These are phyloP conservation scores for Microchrysa polita DNA, from an alignment of 2,888 invertebrate species.

Conservation along the genomic window DNA sequence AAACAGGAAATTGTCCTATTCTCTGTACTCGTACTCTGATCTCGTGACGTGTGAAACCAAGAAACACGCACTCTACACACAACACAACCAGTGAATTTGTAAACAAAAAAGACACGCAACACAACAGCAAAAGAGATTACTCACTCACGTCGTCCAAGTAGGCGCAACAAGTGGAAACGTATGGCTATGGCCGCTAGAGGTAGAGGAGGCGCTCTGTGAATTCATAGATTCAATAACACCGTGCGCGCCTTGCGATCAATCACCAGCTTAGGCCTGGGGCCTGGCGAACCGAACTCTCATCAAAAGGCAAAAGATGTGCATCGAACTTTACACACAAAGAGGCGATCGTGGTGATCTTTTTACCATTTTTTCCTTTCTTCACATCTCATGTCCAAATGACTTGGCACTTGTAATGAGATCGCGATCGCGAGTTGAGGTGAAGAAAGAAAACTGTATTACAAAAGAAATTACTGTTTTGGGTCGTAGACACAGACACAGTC, in stretches of 20 bases:
- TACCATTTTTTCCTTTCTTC: too few relatives aligned
- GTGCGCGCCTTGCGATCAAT: neutral
- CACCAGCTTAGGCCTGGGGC: neutral
- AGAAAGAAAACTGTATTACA: constrained; percentile 7
- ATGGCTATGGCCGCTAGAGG: too few relatives aligned
- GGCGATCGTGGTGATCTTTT: too few relatives aligned
- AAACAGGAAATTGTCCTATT: neutral
- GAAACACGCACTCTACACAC: too few relatives aligned
- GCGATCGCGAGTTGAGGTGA: neutral
- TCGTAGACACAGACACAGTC: neutral
- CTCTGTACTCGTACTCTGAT: neutral
- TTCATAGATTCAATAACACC: neutral
- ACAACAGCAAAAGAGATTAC: neutral
- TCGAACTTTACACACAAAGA: constrained; percentile 19
- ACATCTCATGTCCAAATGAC: neutral
- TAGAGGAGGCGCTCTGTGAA: too few relatives aligned
- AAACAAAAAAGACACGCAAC: neutral
- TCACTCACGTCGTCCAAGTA: neutral
- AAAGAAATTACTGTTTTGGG: constrained; percentile 25
- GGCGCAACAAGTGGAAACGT: too few relatives aligned
- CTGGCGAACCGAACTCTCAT: neutral
- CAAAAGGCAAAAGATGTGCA: neutral
- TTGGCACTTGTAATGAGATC: constrained; percentile 2
- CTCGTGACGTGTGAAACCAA: neutral
- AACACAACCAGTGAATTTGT: too few relatives aligned